Evolutionary conservation across 2,888 invertebrate genomes (phyloP).

Genomic region (Apamea anceps): DNA sequence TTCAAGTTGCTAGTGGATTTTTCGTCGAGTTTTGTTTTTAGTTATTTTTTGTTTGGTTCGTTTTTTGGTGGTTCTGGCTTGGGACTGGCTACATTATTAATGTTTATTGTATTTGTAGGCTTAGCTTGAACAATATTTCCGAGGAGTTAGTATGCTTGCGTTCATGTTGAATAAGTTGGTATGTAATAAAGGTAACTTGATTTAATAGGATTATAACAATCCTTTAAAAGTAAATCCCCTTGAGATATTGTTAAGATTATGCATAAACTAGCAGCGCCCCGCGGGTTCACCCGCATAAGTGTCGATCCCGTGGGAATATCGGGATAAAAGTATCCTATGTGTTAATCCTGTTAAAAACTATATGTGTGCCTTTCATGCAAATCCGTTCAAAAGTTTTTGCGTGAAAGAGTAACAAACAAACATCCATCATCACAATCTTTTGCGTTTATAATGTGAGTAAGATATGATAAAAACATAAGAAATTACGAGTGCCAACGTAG

Average conservation of each 20-base stretch:
- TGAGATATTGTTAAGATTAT: background rate
- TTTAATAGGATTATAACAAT: background rate
- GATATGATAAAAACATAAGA: background rate
- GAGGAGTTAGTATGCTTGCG: background rate
- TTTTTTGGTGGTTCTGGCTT: background rate
- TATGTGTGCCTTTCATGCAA: no score
- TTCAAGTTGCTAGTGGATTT: slow-evolving; percentile 46
- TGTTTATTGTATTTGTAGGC: background rate
- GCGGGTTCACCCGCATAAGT: no score
- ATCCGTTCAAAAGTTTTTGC: no score
- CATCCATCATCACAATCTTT: no score
- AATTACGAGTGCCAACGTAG: background rate
- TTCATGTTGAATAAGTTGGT: background rate
- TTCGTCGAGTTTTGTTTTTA: slow-evolving; percentile 16
- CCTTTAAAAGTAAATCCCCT: no score
- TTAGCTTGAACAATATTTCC: background rate
- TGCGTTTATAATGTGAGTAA: no score
- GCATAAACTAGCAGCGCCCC: background rate
- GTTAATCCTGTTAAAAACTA: no score
- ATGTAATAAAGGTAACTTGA: background rate
- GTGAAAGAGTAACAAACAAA: no score
- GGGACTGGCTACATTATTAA: background rate
- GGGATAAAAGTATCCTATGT: no score
- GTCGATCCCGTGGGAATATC: no score
- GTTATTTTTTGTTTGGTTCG: slow-evolving; percentile 1